Conservation (phyloP, 2,113 vertebrate species). For the Spilogale gracilis region DNA sequence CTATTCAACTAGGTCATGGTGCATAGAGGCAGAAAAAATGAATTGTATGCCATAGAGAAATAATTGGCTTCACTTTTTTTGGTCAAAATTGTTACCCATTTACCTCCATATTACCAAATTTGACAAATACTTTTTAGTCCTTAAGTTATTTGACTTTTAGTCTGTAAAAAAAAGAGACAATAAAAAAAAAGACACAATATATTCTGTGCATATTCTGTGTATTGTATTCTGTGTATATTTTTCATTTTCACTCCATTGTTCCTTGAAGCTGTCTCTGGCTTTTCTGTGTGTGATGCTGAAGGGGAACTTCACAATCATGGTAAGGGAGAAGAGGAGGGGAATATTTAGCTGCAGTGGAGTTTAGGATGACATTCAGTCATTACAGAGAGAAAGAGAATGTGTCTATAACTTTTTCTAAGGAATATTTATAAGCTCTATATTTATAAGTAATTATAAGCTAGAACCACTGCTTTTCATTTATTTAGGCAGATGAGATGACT, state of each 20-base stretch:
- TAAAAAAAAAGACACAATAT: not conserved
- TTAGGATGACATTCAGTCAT: not conserved
- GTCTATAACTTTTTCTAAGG: not conserved
- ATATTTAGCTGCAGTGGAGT: not conserved
- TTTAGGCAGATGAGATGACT: not conserved
- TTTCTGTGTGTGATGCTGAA: not conserved
- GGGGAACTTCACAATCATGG: not conserved
- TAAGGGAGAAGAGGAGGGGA: not conserved
- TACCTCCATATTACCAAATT: not conserved
- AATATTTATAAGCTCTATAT: not conserved
- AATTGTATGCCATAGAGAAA: not conserved
- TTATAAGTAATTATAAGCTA: not conserved
- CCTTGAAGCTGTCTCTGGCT: not conserved
- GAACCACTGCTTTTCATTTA: not conserved
- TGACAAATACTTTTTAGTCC: not conserved
- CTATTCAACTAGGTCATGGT: not conserved
- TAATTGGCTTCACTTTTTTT: slow-evolving; percentile 1
- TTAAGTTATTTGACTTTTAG: not conserved
- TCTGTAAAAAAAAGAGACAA: not conserved
- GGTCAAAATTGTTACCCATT: not conserved
- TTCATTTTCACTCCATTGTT: not conserved
- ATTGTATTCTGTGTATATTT: not conserved
- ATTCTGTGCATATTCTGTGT: not conserved
- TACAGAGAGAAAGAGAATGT: not conserved
- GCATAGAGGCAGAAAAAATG: not conserved